Evolutionary conservation across 2,888 invertebrate genomes (phyloP).

Genomic region (Eurois occulta): DNA sequence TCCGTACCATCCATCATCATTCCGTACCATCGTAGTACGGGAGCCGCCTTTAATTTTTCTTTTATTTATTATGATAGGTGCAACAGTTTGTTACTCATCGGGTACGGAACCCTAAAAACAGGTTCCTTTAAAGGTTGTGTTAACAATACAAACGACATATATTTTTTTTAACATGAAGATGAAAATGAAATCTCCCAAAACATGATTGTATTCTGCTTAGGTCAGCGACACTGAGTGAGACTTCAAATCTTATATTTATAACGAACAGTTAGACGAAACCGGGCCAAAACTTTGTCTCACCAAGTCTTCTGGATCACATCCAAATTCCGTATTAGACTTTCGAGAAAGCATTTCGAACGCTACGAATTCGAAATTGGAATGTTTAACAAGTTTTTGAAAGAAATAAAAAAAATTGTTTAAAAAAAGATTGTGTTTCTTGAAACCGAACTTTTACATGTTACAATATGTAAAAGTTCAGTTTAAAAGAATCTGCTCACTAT

Average conservation of each 20-base stretch:
- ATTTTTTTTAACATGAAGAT: too few relatives aligned
- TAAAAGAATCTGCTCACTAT: too few relatives aligned
- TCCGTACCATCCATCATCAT: too few relatives aligned
- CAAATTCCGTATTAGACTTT: slow-evolving; percentile 67
- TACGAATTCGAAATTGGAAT: slow-evolving; percentile 68
- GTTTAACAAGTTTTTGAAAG: slow-evolving; percentile 65
- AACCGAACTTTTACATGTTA: too few relatives aligned
- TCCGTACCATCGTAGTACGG: too few relatives aligned
- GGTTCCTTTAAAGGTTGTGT: too few relatives aligned
- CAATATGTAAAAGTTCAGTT: neutral
- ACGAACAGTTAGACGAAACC: slow-evolving; percentile 25
- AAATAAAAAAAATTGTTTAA: slow-evolving; percentile 48
- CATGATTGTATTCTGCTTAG: neutral
- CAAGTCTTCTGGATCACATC: slow-evolving; percentile 63
- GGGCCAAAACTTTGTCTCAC: slow-evolving; percentile 46
- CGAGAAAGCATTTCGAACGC: slow-evolving; percentile 57
- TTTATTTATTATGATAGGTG: too few relatives aligned
- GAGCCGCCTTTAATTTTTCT: too few relatives aligned
- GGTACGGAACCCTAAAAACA: too few relatives aligned
- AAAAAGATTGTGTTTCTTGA: slow-evolving; percentile 19
- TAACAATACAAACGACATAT: neutral
- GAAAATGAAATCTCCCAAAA: neutral
- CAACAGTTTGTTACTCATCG: too few relatives aligned
- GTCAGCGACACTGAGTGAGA: neutral
- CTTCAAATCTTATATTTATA: slow-evolving; percentile 32